Percentiles rank a stretch among this genome's conserved stretches.
These are phyloP conservation scores for Clinocottus analis DNA, from an alignment of 2,113 vertebrate genomes.

Conservation along the genomic window DNA sequence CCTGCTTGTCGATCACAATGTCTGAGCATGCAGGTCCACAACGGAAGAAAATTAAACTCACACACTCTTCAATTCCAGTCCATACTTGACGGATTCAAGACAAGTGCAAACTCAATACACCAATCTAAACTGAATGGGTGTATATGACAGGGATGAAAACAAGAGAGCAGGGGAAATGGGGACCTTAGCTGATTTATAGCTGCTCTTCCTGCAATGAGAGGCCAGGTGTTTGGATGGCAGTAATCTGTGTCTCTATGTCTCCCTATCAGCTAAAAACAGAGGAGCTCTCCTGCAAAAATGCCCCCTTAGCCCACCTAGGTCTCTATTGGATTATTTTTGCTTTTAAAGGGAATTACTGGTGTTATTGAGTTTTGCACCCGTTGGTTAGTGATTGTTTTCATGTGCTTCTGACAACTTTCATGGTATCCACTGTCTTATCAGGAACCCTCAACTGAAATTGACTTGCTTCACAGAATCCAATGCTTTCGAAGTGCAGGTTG, in stretches of 20 bases:
- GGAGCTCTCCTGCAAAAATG: constrained; percentile 44
- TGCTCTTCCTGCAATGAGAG: constrained; percentile 45
- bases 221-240: constrained; percentile 64
- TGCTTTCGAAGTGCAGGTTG: not conserved
- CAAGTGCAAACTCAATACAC: constrained; percentile 65
- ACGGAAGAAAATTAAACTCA: constrained; percentile 25
- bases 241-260: constrained; percentile 62
- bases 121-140: constrained; percentile 48
- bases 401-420: constrained; percentile 37
- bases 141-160: constrained; percentile 64
- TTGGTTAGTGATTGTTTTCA: constrained; percentile 40
- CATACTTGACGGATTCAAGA: constrained; percentile 52
- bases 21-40: constrained; percentile 9
- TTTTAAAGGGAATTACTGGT: constrained; percentile 51
- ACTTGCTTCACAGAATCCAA: constrained; percentile 5
- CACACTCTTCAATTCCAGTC: constrained; percentile 6
- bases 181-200: constrained; percentile 61
- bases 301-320: constrained; percentile 41
- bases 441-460: constrained; percentile 34
- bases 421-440: constrained; percentile 40
- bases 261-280: constrained; percentile 46
- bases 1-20: not conserved
- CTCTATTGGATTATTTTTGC: constrained; percentile 51
- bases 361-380: constrained; percentile 35
- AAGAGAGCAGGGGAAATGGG: constrained; percentile 52